Evolutionary conservation across 2,797 vertebrate species (phyloP), one percentile per base, ranked within the genome.

Genomic region (Odontamblyopus rebecca): DNA sequence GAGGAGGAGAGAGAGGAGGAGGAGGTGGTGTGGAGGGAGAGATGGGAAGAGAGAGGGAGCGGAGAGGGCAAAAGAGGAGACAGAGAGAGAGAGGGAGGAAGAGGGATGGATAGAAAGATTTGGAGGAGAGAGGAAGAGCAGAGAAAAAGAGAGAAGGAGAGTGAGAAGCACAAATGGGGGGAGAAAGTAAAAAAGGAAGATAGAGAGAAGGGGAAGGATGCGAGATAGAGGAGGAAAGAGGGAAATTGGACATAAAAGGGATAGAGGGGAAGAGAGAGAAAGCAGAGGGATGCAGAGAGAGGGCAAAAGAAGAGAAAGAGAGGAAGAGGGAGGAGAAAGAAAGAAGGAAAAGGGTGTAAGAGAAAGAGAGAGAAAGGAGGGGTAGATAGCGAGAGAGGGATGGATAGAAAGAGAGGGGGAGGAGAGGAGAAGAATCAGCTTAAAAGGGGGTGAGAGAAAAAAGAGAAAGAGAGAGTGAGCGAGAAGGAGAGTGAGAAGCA

Each of bases 381-480:
- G n/a, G 6, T 0, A 54, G 19, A 54, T 6, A 7, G 6, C 6
- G 32, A 4, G 8, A 91, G 84, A 91, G 74, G 83, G 78, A 74
- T 65, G 68, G 62, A 79, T 62, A 60, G 27, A 81, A 15, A 53
- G 51, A 35, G 32, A 19, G 51, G 3, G 19, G 18, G 2, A n/a
- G 51, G 66, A 53, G 1, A 2, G 50, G 26, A 8, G 3, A 19
- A 1, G 32, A 7, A 6, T 4, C 30, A 4, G 0, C 23, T 23
- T 23, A 35, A 35, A 54, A 68, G 61, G 5, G 67, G 23, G 23
- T 23, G 23, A 73, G 72, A 64, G 82, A 78, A 74, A 65, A 70
- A 62, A 79, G 64, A 56, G 27, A 81, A 13, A 51, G 50, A 32
- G 30, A 51, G 50, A 13, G 18, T 3, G 6, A 19, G 50, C 19